Percentiles rank a stretch among this genome's conserved stretches.
Conservation (phyloP, 2,888 invertebrate genomes). For the Leucophenga maculata region DNA sequence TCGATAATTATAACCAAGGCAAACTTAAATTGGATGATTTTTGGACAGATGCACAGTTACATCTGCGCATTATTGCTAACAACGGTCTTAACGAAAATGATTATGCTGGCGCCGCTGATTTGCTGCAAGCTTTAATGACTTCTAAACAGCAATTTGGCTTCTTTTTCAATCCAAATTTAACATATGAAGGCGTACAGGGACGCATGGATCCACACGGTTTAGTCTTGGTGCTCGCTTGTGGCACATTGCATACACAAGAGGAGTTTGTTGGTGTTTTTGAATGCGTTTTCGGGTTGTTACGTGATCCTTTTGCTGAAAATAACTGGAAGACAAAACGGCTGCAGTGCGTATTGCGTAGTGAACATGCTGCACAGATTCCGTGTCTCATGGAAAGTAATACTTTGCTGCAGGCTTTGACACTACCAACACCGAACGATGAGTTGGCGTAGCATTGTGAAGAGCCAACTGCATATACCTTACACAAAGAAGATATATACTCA, state of each 20-base stretch:
- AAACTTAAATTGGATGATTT: constrained; percentile 74
- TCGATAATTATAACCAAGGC: constrained; percentile 69
- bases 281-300: constrained; percentile 77
- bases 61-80: constrained; percentile 56
- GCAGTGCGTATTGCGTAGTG: constrained; percentile 72
- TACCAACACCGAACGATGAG: constrained; percentile 59
- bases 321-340: constrained; percentile 81
- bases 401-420: constrained; percentile 51
- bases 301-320: constrained; percentile 77
- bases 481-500: no score
- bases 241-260: constrained; percentile 75
- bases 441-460: constrained; percentile 38
- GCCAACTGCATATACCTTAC: no score
- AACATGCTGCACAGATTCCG: constrained; percentile 50
- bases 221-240: constrained; percentile 76
- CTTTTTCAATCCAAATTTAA: constrained; percentile 77
- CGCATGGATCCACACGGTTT: constrained; percentile 77
- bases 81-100: constrained; percentile 53
- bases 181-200: constrained; percentile 75
- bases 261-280: constrained; percentile 78
- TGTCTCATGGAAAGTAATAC: constrained; percentile 57
- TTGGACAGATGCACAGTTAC: constrained; percentile 73
- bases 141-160: constrained; percentile 72
- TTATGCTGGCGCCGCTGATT: constrained; percentile 47
- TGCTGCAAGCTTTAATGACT: constrained; percentile 69